These are phyloP conservation scores for Ancistrus triradiatus DNA, from an alignment of 2,113 vertebrate species.

Conservation along the genomic window DNA sequence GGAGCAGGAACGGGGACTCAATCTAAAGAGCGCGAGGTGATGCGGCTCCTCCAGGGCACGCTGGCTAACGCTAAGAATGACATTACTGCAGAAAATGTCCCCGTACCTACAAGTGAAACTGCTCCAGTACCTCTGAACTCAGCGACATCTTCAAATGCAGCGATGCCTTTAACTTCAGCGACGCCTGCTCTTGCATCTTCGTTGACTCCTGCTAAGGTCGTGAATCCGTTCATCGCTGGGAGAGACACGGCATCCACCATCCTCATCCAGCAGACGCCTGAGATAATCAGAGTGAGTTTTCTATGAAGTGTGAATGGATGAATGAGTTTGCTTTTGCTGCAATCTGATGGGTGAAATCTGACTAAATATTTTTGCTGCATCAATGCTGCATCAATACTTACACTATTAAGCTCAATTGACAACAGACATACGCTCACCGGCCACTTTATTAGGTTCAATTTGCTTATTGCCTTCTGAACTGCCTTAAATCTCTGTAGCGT, in stretches of 20 bases:
- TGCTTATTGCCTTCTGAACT: too few species aligned
- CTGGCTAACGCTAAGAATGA: conserved; percentile 72
- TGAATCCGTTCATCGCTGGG: conserved; percentile 26
- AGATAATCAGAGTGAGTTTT: conserved; percentile 89
- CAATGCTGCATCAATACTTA: too few species aligned
- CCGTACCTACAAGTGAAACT: conserved; percentile 35
- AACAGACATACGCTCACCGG: too few species aligned
- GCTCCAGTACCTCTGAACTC: conserved; percentile 15
- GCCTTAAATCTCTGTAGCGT: too few species aligned
- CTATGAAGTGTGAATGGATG: not conserved
- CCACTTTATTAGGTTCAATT: too few species aligned
- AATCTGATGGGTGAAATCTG: too few species aligned
- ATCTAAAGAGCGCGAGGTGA: conserved; percentile 91
- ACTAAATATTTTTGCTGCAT: too few species aligned
- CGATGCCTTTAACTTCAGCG: not conserved
- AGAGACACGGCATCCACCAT: conserved; percentile 75
- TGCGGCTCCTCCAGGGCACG: conserved; percentile 94
- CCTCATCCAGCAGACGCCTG: conserved; percentile 89
- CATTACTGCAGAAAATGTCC: conserved; percentile 51
- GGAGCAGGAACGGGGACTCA: conserved; percentile 83
- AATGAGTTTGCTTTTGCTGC: not conserved
- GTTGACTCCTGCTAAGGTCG: conserved; percentile 21
- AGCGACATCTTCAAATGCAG: not conserved
- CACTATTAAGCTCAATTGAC: too few species aligned
- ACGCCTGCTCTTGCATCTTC: conserved; percentile 8